Evolutionary conservation across 2,113 vertebrate species (phyloP), one percentile per base, ranked within the genome.

Genomic region (Rhinichthys klamathensis): DNA sequence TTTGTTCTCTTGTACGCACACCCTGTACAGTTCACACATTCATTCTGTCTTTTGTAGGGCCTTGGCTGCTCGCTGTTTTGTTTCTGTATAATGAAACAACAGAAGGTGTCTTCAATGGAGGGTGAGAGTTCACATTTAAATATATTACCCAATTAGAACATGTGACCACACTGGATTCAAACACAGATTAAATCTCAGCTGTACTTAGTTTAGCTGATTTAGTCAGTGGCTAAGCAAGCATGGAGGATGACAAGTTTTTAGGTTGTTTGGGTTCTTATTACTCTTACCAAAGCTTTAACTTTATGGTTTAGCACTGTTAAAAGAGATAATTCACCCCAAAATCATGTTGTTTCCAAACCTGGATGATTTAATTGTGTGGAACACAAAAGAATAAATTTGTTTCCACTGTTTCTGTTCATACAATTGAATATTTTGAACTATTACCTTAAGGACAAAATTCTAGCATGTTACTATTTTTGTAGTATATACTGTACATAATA

Each of bases 71-170:
- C 16, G 3, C 74, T 76, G 46, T 76, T 76, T 76, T 30, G 74
- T 54, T 76, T 76, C 44, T 27, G 46, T n/a, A 76, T 54, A 32
- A 76, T 76, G 27, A 76, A 76, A 76, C 74, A 76, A 21, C 74
- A 76, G 25, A 49, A 54, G 74, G 27, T 76, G 49, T 54, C 74
- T 54, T 51, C 49, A 27, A 21, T 54, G 27, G 46, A 54, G 46
- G 16, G 12, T 32, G 74, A 76, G 44, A 8, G 16, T 54, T 76
- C 49, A 76, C 74, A 51, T 54, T 76, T 49, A 54, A 13, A 76
- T 32, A 13, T 54, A 12, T 54, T 54, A 21, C 16, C 7, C 49
- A 54, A 1, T 54, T 46, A 49, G n/a, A 30, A 54, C 74, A 10
- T 9, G 9, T 51, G 74, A 54, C 25, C 74, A 4, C 13, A 21